These are phyloP conservation scores for Aphrophora alni DNA, from an alignment of 2,888 invertebrate species.

Conservation along the genomic window DNA sequence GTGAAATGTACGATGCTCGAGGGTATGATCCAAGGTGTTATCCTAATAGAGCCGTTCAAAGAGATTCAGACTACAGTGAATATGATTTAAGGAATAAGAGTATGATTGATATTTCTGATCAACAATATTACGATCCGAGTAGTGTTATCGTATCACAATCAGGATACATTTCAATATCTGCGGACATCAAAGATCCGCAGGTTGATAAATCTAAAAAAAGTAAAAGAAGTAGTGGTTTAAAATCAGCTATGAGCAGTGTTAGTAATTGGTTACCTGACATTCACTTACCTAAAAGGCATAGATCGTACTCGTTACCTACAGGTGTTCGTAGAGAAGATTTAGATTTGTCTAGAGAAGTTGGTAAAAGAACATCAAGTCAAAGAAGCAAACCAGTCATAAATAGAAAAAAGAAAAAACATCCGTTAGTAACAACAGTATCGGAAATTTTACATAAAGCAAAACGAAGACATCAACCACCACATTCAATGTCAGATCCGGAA, in stretches of 20 bases:
- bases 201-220: conserved; percentile 69
- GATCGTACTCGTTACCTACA: conserved; percentile 82
- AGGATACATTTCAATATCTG: conserved; percentile 76
- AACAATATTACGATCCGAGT: conserved; percentile 61
- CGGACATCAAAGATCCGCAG: conserved; percentile 66
- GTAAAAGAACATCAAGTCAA: conserved; percentile 22
- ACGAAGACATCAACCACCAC: conserved; percentile 64
- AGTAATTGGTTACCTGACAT: conserved; percentile 82
- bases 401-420: conserved; percentile 74
- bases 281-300: conserved; percentile 76
- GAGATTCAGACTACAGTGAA: conserved; percentile 35
- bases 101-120: conserved; percentile 33
- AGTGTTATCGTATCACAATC: conserved; percentile 77
- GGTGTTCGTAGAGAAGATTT: conserved; percentile 58
- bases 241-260: conserved; percentile 81
- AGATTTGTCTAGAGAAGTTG: conserved; percentile 43
- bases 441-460: conserved; percentile 86
- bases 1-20: conserved; percentile 22
- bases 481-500: conserved; percentile 78
- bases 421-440: conserved; percentile 82
- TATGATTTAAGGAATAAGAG: conserved; percentile 34
- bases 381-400: conserved; percentile 17
- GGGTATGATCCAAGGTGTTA: conserved; percentile 34
- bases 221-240: conserved; percentile 72
- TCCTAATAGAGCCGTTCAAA: neutral